Evolutionary conservation across 2,888 invertebrate genomes (phyloP), one percentile per base, ranked within the genome.

Genomic region (Ormia ochracea): DNA sequence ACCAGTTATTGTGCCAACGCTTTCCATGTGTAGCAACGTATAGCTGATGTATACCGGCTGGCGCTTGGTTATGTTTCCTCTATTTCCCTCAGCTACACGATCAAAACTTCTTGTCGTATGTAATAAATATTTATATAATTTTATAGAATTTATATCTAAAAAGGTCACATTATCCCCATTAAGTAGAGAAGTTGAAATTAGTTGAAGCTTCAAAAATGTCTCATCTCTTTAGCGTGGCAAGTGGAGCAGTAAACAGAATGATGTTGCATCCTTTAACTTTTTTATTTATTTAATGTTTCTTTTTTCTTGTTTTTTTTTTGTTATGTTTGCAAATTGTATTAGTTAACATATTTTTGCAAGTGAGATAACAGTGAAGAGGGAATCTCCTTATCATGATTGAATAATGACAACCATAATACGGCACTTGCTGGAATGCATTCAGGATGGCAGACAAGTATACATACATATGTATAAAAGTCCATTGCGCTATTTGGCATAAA

Each of bases 41-140:
- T 23, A 33, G 17, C 19, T 36, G 7, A n/a, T 56, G 38, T 36
- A 45, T 4, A 3, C n/a, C 26, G n/a, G 50, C 19, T 26, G 54
- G 21, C 45, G 31, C n/a, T 3, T 26, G 10, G 5, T 43, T 66
- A 28, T 36, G 4, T 31, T 41, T 50, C 21, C 19, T 26, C n/a
- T 1, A 14, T 48, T 19, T 50, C 19, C 48, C 21, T 9, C 9
- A 10, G 1, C 5, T 38, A 17, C 31, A 0, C 14, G 26, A 10
- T 48, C 12, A 31, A 19, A 28, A 28, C 41, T 41, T 17, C 33
- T 68, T n/a, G n/a, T n/a, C 52, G n/a, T 58, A 41, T 38, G 63
- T 58, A 74, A 78, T 78, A 78, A 78, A 78, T 78, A 78, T 78
- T 74, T 78, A 78, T 74, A 69, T 69, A 48, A 78, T 77, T 74